phyloP scores from a whole-genome alignment of 2,113 vertebrate genomes.

The Thamnophis sirtalis region DNA sequence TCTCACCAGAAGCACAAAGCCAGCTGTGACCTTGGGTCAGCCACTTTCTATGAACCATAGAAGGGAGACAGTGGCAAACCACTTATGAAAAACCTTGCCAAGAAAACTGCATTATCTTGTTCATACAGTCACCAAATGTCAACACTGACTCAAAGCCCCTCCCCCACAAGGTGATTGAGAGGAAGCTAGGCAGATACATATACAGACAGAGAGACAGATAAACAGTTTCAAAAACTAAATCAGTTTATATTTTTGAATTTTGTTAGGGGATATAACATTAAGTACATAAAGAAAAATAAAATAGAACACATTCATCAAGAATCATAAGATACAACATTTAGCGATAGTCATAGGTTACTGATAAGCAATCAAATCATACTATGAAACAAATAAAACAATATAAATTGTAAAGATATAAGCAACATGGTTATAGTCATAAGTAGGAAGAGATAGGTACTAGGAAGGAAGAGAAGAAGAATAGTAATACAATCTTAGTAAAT shows the following conservation, averaged over 20 bases:
- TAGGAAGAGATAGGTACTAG: too few species aligned
- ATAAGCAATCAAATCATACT: too few species aligned
- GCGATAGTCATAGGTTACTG: too few species aligned
- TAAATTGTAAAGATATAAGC: too few species aligned
- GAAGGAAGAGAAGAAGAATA: too few species aligned
- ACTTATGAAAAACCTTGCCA: neutral
- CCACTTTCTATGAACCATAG: neutral
- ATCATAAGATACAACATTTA: too few species aligned
- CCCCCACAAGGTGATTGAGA: neutral
- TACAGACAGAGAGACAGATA: neutral
- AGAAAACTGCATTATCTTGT: neutral
- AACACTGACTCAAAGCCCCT: neutral
- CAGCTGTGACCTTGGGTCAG: too few species aligned
- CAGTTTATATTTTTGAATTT: constrained; percentile 54
- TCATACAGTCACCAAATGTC: neutral
- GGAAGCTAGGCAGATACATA: neutral
- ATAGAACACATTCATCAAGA: too few species aligned
- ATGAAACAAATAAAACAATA: too few species aligned
- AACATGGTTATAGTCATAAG: too few species aligned
- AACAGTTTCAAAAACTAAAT: constrained; percentile 50
- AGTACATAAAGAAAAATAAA: neutral
- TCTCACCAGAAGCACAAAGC: too few species aligned
- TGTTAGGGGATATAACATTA: constrained; percentile 68
- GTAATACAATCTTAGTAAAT: too few species aligned
- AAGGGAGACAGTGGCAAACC: neutral